Evolutionary conservation across 2,113 vertebrate genomes (phyloP), one percentile per base, ranked within the genome.

Genomic region (Peromyscus leucopus): DNA sequence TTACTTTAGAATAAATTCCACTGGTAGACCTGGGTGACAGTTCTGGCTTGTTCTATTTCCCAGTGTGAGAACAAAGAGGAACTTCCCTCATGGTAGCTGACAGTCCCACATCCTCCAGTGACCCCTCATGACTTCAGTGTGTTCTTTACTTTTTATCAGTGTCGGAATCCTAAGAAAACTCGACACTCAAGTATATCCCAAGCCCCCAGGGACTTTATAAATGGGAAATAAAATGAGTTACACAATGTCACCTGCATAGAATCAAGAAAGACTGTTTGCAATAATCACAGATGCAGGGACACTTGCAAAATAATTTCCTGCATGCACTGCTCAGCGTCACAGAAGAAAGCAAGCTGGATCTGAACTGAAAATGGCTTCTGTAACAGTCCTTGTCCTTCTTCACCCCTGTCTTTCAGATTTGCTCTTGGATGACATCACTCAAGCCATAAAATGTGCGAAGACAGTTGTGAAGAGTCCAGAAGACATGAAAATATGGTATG

Each of bases 401-500:
- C 16, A 63, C 24, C 65, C 16, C 22, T 96, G 75, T 96, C 89
- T 95, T 92, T 65, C 89, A 97, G 98, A 0, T 3, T 80, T 97
- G 2, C 28, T 95, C 63, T 16, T 71, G 33, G 90, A 97, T 46
- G 79, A 97, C 93, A 97, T 98, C 82, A 69, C 71, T 78, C 5
- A 94, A 65, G 79, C 97, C 10, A 65, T 96, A 36, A 0, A 5
- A 0, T 97, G 97, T 89, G 97, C 98, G 31, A 98, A 98, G 91
- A 98, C 65, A 21, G 59, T 98, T 88, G 97, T 98, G 90, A 48
- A 74, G 0, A 96, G 98, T 63, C 94, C 95, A 17, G 86, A 97
- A 42, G 98, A 97, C 89, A 93, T 98, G 84, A 59, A 3, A 61
- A 98, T 97, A 42, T 98, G 98, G 98, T 98, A 97, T 0, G 98